Conservation (phyloP, 23 tunicate genomes). For the Halocynthia roretzi region DNA sequence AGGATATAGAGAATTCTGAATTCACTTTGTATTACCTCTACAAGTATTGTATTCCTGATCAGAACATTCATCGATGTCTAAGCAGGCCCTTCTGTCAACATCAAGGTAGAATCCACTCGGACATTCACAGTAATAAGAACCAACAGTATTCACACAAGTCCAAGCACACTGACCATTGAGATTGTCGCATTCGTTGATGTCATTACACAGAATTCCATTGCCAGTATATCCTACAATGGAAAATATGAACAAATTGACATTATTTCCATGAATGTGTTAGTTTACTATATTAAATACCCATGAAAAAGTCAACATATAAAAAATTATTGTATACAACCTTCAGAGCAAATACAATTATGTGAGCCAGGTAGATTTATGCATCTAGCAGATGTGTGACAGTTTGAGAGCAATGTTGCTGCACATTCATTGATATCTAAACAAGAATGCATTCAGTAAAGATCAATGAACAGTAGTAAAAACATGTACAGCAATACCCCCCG, state of each 20-base stretch:
- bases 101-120: constrained; percentile 48
- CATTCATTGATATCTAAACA: constrained; percentile 27
- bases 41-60: constrained; percentile 39
- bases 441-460: background rate
- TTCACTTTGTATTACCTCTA: constrained; percentile 15
- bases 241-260: background rate
- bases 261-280: too few relatives aligned
- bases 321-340: constrained; percentile 16
- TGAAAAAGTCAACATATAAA: too few relatives aligned
- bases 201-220: constrained; percentile 36
- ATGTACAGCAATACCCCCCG: too few relatives aligned
- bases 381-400: constrained; percentile 32
- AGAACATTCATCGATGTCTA: constrained; percentile 64
- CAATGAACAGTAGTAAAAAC: background rate
- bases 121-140: constrained; percentile 45
- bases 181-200: constrained; percentile 59
- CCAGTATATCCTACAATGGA: constrained; percentile 41
- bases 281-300: too few relatives aligned
- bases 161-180: constrained; percentile 57
- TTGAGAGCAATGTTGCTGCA: constrained; percentile 7
- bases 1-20: too few relatives aligned
- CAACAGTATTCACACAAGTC: constrained; percentile 37
- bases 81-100: constrained; percentile 26
- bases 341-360: constrained; percentile 30
- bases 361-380: constrained; percentile 50